These are phyloP conservation scores for Diorhabda sublineata DNA, from an alignment of 1,140 invertebrate species.

Conservation along the genomic window DNA sequence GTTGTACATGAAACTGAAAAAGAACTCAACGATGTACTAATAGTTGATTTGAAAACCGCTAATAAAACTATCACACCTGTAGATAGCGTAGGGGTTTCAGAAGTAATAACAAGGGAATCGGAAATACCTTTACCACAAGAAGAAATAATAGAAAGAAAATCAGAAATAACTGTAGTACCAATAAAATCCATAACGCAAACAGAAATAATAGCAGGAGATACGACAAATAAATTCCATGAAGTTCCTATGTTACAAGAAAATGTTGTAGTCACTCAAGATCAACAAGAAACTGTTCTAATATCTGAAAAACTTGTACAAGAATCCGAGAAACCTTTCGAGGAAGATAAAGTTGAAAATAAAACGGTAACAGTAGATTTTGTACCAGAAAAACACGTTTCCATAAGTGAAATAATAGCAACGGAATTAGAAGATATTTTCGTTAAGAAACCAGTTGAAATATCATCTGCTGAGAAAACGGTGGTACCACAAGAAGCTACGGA, in stretches of 20 bases:
- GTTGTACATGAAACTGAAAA: slow-evolving; percentile 52
- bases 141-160: slow-evolving; percentile 44
- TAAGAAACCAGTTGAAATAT: slow-evolving; percentile 5
- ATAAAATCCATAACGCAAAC: slow-evolving; percentile 21
- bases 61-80: slow-evolving; percentile 47
- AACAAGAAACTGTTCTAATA: slow-evolving; percentile 50
- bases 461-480: slow-evolving; percentile 22
- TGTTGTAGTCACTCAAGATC: slow-evolving; percentile 39
- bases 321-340: slow-evolving; percentile 41
- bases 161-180: slow-evolving; percentile 32
- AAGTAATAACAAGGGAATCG: slow-evolving; percentile 51
- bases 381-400: slow-evolving; percentile 42
- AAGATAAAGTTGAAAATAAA: slow-evolving; percentile 24
- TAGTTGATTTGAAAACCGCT: slow-evolving; percentile 44
- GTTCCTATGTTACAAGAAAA: slow-evolving; percentile 20
- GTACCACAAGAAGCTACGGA: slow-evolving; percentile 26
- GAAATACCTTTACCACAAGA: slow-evolving; percentile 46
- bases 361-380: slow-evolving; percentile 26
- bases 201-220: slow-evolving; percentile 30
- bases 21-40: slow-evolving; percentile 43
- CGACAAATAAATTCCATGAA: slow-evolving; percentile 22
- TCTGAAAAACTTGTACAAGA: slow-evolving; percentile 49
- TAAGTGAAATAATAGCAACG: slow-evolving; percentile 44
- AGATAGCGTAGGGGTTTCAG: slow-evolving; percentile 47
- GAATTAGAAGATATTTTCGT: slow-evolving; percentile 48